phyloP scores from a whole-genome alignment of 2,797 vertebrate species.

The Muraenolepis orangiensis region DNA sequence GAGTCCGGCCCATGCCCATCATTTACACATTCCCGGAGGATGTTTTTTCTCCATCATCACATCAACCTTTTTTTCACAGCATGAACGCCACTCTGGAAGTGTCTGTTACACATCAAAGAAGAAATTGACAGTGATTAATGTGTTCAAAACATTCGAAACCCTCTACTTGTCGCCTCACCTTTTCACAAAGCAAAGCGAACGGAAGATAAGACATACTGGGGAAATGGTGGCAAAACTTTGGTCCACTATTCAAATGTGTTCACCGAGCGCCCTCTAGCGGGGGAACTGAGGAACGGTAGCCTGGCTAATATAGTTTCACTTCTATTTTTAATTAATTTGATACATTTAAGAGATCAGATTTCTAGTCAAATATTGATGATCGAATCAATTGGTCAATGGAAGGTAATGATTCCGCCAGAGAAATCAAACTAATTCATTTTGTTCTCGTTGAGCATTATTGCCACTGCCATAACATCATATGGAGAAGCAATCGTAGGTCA shows the following conservation, averaged over 20 bases:
- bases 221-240: slow-evolving; percentile 26
- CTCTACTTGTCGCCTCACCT: slow-evolving; percentile 62
- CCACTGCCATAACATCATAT: neutral
- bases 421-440: neutral
- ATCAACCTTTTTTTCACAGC: slow-evolving; percentile 68
- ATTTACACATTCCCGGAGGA: slow-evolving; percentile 73
- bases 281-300: slow-evolving; percentile 2
- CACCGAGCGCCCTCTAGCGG: slow-evolving; percentile 71
- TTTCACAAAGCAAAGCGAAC: slow-evolving; percentile 54
- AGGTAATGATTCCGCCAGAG: neutral
- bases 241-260: slow-evolving; percentile 42
- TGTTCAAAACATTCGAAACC: slow-evolving; percentile 62
- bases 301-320: neutral
- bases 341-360: neutral
- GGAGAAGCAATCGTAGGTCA: too few species aligned
- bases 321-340: neutral
- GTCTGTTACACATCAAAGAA: slow-evolving; percentile 79
- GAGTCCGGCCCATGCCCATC: slow-evolving; percentile 59
- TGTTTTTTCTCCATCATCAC: slow-evolving; percentile 78
- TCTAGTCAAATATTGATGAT: neutral
- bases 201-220: slow-evolving; percentile 49
- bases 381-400: neutral
- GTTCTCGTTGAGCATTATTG: neutral
- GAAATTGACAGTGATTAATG: slow-evolving; percentile 76
- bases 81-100: slow-evolving; percentile 66